These are phyloP conservation scores for Rhea pennata DNA, from an alignment of 2,113 vertebrate genomes.

Conservation along the genomic window DNA sequence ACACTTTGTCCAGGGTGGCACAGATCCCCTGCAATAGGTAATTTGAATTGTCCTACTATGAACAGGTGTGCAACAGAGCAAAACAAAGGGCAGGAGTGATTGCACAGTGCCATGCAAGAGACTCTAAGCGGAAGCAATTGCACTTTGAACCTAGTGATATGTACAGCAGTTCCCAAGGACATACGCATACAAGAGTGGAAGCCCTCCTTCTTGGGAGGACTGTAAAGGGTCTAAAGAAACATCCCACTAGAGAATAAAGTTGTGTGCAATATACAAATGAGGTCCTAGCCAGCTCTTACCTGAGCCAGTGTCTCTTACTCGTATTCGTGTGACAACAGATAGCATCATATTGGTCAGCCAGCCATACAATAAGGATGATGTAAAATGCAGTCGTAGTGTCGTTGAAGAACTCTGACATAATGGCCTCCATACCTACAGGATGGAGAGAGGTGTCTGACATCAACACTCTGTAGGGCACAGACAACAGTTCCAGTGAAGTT, in stretches of 20 bases:
- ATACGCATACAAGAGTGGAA: fast-evolving
- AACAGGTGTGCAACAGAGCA: background rate
- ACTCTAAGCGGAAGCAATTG: fast-evolving
- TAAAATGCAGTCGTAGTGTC: conserved; percentile 98
- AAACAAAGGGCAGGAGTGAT: background rate
- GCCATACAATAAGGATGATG: conserved; percentile 99
- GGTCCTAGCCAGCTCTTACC: conserved; percentile 67
- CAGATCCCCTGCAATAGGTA: background rate
- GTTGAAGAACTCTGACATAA: conserved; percentile 99
- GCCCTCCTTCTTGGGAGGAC: fast-evolving
- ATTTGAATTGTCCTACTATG: background rate
- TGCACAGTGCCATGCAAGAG: background rate
- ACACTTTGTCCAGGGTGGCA: fast-evolving
- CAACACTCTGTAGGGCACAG: background rate
- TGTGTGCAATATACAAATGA: fast-evolving
- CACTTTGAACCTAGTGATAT: fast-evolving
- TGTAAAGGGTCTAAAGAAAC: background rate
- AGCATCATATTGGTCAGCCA: conserved; percentile 95
- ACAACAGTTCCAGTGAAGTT: fast-evolving
- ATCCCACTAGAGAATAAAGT: fast-evolving
- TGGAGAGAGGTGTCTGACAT: background rate
- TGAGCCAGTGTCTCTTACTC: conserved; percentile 97
- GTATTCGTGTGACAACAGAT: conserved; percentile 99
- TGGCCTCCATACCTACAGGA: conserved; percentile 94
- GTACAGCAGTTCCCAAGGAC: background rate